phyloP scores from a whole-genome alignment of 2,797 vertebrate genomes.

The Anguilla marmorata region DNA sequence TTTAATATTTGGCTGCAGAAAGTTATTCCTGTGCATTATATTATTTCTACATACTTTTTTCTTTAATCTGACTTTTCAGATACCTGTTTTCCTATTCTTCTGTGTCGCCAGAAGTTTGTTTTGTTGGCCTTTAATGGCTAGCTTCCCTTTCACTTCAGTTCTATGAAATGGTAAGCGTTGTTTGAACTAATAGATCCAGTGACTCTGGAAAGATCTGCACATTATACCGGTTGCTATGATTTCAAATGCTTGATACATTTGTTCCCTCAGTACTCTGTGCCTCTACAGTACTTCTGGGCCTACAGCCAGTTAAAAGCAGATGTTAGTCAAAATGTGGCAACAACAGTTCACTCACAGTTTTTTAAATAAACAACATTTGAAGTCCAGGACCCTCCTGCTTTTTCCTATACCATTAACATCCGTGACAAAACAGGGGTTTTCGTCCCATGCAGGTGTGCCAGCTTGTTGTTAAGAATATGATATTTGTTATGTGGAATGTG shows the following conservation, averaged over 20 bases:
- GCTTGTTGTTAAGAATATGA: background rate
- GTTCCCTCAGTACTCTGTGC: background rate
- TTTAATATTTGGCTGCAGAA: background rate
- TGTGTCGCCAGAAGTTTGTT: slow-evolving; percentile 53
- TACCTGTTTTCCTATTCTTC: slow-evolving; percentile 20
- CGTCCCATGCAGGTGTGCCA: background rate
- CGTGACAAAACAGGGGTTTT: background rate
- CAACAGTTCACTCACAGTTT: background rate
- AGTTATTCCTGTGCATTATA: background rate
- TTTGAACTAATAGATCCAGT: slow-evolving; percentile 53
- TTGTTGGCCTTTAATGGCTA: slow-evolving; percentile 55
- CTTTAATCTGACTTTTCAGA: slow-evolving; percentile 31
- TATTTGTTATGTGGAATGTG: background rate
- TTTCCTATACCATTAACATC: background rate
- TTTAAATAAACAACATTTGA: background rate
- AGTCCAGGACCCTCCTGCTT: background rate
- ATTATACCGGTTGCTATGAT: slow-evolving; percentile 38
- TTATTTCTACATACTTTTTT: slow-evolving; percentile 3
- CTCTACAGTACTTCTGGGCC: background rate
- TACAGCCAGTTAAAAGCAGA: background rate
- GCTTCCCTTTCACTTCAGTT: slow-evolving; percentile 35
- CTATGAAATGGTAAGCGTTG: slow-evolving; percentile 42
- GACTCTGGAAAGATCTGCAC: slow-evolving; percentile 51
- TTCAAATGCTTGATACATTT: background rate
- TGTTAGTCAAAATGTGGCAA: too few species aligned